A percentile compares a stretch with the other conserved stretches of the same genome.
Conservation (phyloP, 2,113 vertebrate species). For the Arothron firmamentum region DNA sequence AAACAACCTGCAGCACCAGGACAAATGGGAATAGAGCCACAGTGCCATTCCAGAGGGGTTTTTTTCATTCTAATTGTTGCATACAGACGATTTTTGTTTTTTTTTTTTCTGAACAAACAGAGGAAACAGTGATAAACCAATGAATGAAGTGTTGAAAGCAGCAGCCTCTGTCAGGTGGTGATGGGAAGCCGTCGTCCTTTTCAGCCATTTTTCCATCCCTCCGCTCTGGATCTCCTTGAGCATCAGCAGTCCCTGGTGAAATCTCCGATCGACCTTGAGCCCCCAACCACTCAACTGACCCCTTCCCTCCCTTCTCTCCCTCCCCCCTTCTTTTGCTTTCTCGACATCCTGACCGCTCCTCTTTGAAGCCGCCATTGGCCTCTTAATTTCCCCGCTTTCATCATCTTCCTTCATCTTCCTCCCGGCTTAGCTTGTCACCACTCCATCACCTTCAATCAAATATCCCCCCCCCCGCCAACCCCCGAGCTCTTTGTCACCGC, state of each 20-base stretch:
- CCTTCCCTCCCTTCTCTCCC: slow-evolving; percentile 8
- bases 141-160: too few species aligned
- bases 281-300: background rate
- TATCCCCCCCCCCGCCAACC: background rate
- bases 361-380: slow-evolving; percentile 1
- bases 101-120: too few species aligned
- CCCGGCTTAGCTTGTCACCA: slow-evolving; percentile 16
- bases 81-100: too few species aligned
- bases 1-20: slow-evolving; percentile 8
- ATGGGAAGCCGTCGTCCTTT: too few species aligned
- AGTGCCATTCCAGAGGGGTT: background rate
- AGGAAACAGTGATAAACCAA: too few species aligned
- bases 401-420: slow-evolving; percentile 18
- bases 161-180: too few species aligned
- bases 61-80: too few species aligned
- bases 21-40: slow-evolving; percentile 2
- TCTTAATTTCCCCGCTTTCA: slow-evolving; percentile 36
- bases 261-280: background rate
- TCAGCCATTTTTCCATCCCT: background rate
- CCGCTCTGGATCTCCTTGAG: slow-evolving; percentile 5
- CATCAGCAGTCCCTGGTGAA: slow-evolving; percentile 2
- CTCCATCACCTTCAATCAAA: slow-evolving; percentile 14
- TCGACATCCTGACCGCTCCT: slow-evolving; percentile 10
- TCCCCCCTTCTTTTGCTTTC: slow-evolving; percentile 8
- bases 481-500: slow-evolving; percentile 6